Percentiles rank a stretch among this genome's conserved stretches.
Evolutionary conservation across 2,888 invertebrate species (phyloP).

Genomic region (Agonum fuliginosum): DNA sequence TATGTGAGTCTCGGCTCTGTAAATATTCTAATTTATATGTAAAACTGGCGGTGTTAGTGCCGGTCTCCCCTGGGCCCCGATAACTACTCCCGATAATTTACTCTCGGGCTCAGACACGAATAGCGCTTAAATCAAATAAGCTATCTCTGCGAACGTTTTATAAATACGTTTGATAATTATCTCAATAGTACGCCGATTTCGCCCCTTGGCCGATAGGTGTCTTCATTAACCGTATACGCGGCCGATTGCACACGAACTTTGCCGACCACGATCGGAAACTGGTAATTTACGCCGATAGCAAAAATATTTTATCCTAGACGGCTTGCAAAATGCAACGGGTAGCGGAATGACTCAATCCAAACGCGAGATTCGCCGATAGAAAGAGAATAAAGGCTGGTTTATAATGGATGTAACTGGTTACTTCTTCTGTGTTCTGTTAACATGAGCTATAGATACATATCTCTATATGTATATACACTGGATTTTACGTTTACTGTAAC

Average conservation of each 20-base stretch:
- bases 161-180: slow-evolving; percentile 60
- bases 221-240: slow-evolving; percentile 47
- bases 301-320: slow-evolving; percentile 37
- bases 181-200: slow-evolving; percentile 54
- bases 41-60: slow-evolving; percentile 35
- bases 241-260: slow-evolving; percentile 31
- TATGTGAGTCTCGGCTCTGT: slow-evolving; percentile 2
- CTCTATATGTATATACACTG: too few species aligned
- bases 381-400: too few species aligned
- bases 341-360: slow-evolving; percentile 35
- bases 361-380: not conserved
- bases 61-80: slow-evolving; percentile 38
- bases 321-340: slow-evolving; percentile 14
- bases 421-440: too few species aligned
- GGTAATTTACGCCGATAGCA: slow-evolving; percentile 46
- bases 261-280: slow-evolving; percentile 25
- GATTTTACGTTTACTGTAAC: too few species aligned
- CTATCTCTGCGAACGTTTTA: slow-evolving; percentile 57
- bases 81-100: slow-evolving; percentile 50
- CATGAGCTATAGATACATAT: too few species aligned
- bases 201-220: slow-evolving; percentile 56
- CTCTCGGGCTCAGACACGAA: slow-evolving; percentile 46
- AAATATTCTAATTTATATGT: slow-evolving; percentile 49
- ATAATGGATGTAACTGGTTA: too few species aligned
- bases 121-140: slow-evolving; percentile 46